Evolutionary conservation across 2,888 invertebrate species (phyloP).

Genomic region (Cloeon dipterum): DNA sequence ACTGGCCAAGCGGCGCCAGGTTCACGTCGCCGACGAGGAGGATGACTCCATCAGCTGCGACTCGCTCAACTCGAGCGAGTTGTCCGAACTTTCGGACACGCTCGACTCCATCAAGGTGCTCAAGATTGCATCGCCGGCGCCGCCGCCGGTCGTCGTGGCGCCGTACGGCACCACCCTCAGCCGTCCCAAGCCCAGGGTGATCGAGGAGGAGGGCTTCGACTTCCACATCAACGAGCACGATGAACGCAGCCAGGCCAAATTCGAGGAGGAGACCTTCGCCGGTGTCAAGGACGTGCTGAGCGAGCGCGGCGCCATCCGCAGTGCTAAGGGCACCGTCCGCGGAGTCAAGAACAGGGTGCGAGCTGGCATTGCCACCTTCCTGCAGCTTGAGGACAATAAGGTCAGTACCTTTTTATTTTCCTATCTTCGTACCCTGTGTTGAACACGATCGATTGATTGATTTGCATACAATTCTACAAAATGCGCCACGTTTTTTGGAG

Average conservation of each 20-base stretch:
- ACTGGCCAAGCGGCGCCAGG: slow-evolving; percentile 35
- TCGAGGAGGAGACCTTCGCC: slow-evolving; percentile 39
- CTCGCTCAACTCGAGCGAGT: slow-evolving; percentile 50
- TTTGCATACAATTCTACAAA: no score
- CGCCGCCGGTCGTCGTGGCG: slow-evolving; percentile 28
- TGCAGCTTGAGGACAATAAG: slow-evolving; percentile 63
- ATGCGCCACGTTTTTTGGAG: no score
- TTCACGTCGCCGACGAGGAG: slow-evolving; percentile 32
- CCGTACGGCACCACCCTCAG: slow-evolving; percentile 32
- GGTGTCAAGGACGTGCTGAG: slow-evolving; percentile 33
- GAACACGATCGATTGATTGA: no score
- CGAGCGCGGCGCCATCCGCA: slow-evolving; percentile 51
- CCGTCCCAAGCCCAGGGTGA: slow-evolving; percentile 18
- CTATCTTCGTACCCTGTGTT: no score
- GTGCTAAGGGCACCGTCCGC: slow-evolving; percentile 78
- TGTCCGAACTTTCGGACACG: slow-evolving; percentile 15
- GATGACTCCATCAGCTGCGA: slow-evolving; percentile 63
- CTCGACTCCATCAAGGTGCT: not conserved
- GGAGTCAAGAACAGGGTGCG: slow-evolving; percentile 86
- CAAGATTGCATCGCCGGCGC: not conserved
- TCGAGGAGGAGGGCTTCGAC: slow-evolving; percentile 19
- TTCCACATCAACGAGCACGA: slow-evolving; percentile 7
- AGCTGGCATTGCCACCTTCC: slow-evolving; percentile 86
- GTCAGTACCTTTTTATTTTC: no score
- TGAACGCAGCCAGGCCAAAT: slow-evolving; percentile 13